Evolutionary conservation across 2,797 vertebrate species (phyloP), one percentile per base, ranked within the genome.

Genomic region (Phoxinus dragarum): DNA sequence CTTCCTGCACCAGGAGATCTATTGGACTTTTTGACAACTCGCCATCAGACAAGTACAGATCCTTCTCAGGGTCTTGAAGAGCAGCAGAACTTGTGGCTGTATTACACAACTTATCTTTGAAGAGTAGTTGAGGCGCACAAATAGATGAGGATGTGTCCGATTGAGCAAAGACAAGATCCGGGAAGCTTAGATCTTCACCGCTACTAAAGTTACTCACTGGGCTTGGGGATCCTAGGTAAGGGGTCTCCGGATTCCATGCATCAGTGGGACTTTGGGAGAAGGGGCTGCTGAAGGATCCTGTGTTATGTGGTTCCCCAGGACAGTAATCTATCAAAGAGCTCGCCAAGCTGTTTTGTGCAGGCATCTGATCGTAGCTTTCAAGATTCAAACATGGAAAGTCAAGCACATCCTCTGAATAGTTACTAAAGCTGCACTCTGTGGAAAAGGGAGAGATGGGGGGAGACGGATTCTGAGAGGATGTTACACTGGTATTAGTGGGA

Each of bases 311-410:
- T 81, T 96, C 95, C 27, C 95, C 90, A 0, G 94, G 92, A 82
- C 95, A 96, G 75, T 96, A 93, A 67, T 95, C 95, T 0, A 94
- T 94, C 0, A 95, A 93, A 21, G 95, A 93, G 8, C 91, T 94
- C 1, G 93, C 93, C 49, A 96, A 94, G 11, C 93, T 94, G 84
- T 89, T 95, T 90, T 95, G 96, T 6, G 94, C 91, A 76, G 95
- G 83, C 7, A 89, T 82, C 38, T 91, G 95, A 81, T 96, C 95
- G 47, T 95, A 96, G 0, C 94, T 93, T 82, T 96, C 96, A 12
- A 96, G 95, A 89, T 95, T 96, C 47, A 96, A 93, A 91, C 94
- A 95, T 89, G 94, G 95, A 79, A 96, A 96, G 87, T 96, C 95
- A 42, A 96, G 91, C 23, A 96, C 91, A 78, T 96, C 95, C 0